Evolutionary conservation across 1,140 invertebrate genomes (phyloP).

Genomic region (Drosophila biarmipes): DNA sequence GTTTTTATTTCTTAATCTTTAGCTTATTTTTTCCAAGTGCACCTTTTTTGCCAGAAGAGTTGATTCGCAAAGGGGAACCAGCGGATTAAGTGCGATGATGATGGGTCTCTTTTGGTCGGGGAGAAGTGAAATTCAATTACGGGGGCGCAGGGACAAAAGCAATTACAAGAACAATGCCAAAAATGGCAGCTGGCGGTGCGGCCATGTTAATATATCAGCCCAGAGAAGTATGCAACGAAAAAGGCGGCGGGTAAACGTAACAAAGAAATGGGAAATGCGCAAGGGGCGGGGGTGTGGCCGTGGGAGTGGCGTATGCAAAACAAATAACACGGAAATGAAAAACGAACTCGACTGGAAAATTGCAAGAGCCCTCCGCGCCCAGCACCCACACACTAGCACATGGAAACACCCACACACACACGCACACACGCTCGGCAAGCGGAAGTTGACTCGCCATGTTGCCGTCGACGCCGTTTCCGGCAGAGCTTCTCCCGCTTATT

Average conservation of each 20-base stretch:
- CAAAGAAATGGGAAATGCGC: conserved; percentile 15
- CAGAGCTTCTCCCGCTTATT: conserved; percentile 40
- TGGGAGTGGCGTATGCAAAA: conserved; percentile 60
- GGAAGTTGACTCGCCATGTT: conserved; percentile 71
- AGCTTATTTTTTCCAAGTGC: neutral
- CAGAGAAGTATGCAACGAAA: conserved; percentile 37
- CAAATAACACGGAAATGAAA: conserved; percentile 81
- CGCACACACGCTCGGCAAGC: conserved; percentile 15
- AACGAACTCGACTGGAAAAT: conserved; percentile 80
- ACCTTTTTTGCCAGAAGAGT: neutral
- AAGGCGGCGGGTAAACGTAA: conserved; percentile 24
- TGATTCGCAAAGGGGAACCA: conserved; percentile 5
- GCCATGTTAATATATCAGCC: conserved; percentile 72
- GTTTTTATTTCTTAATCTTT: neutral
- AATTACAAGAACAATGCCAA: conserved; percentile 63
- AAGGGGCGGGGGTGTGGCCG: neutral
- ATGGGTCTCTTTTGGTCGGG: conserved; percentile 11
- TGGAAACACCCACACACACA: conserved; percentile 32
- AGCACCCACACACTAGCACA: conserved; percentile 7
- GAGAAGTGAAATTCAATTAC: conserved; percentile 73
- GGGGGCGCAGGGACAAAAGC: conserved; percentile 51
- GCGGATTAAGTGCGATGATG: conserved; percentile 32
- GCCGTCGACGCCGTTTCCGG: conserved; percentile 69
- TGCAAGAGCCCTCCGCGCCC: conserved; percentile 47
- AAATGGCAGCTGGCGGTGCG: conserved; percentile 62